These are phyloP conservation scores for Bos indicus DNA, from an alignment of 2,113 vertebrate genomes.

Conservation along the genomic window DNA sequence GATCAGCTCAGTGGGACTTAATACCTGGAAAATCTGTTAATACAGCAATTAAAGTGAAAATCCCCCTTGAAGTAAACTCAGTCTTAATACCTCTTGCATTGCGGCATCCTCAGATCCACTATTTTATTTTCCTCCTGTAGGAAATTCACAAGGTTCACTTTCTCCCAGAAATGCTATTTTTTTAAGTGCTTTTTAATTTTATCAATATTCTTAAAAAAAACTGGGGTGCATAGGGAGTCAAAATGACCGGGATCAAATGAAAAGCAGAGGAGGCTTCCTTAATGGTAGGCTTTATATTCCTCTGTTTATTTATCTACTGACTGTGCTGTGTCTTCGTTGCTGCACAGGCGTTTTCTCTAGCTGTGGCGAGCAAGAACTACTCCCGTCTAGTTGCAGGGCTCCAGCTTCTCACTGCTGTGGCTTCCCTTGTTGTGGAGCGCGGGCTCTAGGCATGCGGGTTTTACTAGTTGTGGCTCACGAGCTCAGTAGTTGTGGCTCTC, in stretches of 20 bases:
- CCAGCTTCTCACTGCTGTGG: neutral
- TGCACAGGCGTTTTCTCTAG: neutral
- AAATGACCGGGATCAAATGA: neutral
- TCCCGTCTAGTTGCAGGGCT: neutral
- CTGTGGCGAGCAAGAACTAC: neutral
- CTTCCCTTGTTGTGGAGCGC: neutral
- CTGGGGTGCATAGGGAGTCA: neutral
- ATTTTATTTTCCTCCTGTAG: neutral
- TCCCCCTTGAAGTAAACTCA: neutral
- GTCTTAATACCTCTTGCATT: accelerated
- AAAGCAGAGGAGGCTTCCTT: neutral
- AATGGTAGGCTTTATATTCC: neutral
- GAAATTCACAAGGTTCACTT: neutral
- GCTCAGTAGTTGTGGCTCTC: neutral
- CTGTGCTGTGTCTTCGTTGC: neutral
- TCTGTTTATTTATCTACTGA: neutral
- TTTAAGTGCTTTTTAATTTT: neutral
- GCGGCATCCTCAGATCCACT: neutral
- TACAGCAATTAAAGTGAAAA: neutral
- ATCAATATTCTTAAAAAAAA: neutral
- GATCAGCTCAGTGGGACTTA: neutral
- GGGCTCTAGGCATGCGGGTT: neutral
- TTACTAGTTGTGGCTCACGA: too few species aligned
- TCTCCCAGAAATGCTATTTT: neutral
- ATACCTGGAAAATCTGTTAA: neutral